Evolutionary conservation across 2,113 vertebrate genomes (phyloP).

Genomic region (Cromileptes altivelis): DNA sequence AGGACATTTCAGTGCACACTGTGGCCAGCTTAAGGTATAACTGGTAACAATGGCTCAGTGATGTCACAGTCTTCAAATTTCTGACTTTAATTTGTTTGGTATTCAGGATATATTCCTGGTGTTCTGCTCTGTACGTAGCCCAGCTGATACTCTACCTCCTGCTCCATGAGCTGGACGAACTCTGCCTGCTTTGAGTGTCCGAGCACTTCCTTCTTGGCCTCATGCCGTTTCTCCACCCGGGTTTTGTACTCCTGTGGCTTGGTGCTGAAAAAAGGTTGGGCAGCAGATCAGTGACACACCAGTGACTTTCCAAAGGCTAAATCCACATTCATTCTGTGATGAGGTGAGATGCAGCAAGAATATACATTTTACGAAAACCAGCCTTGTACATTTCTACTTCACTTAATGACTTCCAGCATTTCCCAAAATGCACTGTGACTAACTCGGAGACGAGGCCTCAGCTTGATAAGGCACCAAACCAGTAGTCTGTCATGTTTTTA

Average conservation of each 20-base stretch:
- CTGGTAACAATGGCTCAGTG: too few species aligned
- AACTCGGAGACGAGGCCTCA: not conserved
- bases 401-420: not conserved
- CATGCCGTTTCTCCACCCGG: conserved; percentile 86
- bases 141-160: conserved; percentile 79
- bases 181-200: conserved; percentile 91
- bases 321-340: too few species aligned
- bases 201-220: conserved; percentile 86
- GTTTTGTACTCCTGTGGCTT: conserved; percentile 90
- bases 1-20: not conserved
- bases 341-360: not conserved
- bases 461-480: not conserved
- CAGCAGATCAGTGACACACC: not conserved
- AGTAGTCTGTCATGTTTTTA: not conserved
- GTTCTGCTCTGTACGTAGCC: not conserved
- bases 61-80: too few species aligned
- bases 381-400: not conserved
- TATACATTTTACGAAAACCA: not conserved
- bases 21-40: not conserved
- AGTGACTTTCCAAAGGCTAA: not conserved
- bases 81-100: not conserved
- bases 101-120: not conserved
- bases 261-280: conserved; percentile 78
- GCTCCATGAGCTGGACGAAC: conserved; percentile 89
- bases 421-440: not conserved